Evolutionary conservation across 2,113 vertebrate genomes (phyloP), one percentile per base, ranked within the genome.

Genomic region (Cephalopholis sonnerati): DNA sequence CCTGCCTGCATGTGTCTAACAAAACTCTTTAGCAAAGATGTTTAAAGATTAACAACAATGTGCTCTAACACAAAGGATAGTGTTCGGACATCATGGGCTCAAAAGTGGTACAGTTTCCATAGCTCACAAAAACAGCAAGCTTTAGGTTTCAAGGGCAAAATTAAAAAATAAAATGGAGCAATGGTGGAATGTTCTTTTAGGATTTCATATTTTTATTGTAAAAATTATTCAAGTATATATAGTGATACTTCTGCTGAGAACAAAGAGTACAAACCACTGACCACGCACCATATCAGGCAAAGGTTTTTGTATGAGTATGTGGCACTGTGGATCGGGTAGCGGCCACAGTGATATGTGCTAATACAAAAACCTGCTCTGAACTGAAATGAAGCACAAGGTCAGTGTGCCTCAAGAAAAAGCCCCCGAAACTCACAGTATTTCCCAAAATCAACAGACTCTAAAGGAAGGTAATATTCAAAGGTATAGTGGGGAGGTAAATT

Each of bases 381-480:
- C 32, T 36, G 32, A 36, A 36, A 36, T 36, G 32, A 1, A 36
- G 32, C 6, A 7, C 32, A 36, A 8, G 7, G 32, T 44, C 48
- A 54, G 48, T 20, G 32, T 59, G 46, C 10, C 10, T 72, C 3
- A 53, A 16, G 1, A n/a, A 27, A 51, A 53, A 58, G 3, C n/a
- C n/a, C n/a, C n/a, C 39, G 5, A 44, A 9, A 9, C 7, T 44
- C 11, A 29, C 2, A 2, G 0, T 1, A 39, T 50, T 54, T 24
- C 15, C n/a, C 2, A 9, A 0, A 54, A 8, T 25, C 4, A 22
- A 8, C 0, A 7, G 0, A 46, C 48, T 4, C 1, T 54, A 5
- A 22, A 16, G 32, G 27, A 65, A 15, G 1, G 7, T 41, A 3
- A 41, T 10, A 55, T 1, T 5, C 1, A 5, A 8, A 57, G 8